Conservation (phyloP, 92 coral and sea anemone genomes). For the Palythoa heliodiscus region DNA sequence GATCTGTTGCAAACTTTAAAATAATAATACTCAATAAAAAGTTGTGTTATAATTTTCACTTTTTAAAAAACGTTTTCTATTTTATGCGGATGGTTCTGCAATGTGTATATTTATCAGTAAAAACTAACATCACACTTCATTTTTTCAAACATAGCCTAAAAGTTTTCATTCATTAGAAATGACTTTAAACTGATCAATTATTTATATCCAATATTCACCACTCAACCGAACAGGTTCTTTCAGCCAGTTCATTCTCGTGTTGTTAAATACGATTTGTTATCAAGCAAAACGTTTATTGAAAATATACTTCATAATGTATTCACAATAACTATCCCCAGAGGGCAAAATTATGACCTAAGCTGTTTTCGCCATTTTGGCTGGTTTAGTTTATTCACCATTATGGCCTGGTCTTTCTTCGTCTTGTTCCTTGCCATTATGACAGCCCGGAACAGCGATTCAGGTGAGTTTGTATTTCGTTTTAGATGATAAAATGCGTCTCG, state of each 20-base stretch:
- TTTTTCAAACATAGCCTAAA: not conserved
- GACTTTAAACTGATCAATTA: constrained; percentile 34
- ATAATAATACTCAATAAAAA: too few species aligned
- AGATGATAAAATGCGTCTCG: not conserved
- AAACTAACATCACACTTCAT: not conserved
- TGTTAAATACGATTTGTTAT: constrained; percentile 9
- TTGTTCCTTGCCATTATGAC: constrained; percentile 7
- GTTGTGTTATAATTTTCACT: too few species aligned
- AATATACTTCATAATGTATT: not conserved
- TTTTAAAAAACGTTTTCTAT: not conserved
- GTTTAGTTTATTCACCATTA: not conserved
- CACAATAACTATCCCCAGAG: not conserved
- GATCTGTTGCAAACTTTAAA: too few species aligned
- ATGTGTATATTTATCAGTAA: not conserved
- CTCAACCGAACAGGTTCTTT: constrained; percentile 15
- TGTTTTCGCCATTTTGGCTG: not conserved
- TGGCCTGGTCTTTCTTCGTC: not conserved
- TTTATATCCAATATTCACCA: constrained; percentile 11
- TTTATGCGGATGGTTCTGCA: not conserved
- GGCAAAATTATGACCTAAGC: not conserved
- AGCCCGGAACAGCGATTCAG: constrained; percentile 17
- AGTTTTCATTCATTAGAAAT: constrained; percentile 33
- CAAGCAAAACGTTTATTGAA: not conserved
- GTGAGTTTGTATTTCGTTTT: not conserved
- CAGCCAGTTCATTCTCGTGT: not conserved